Evolutionary conservation across 2,888 invertebrate species (phyloP).

Genomic region (Gortyna flavago): DNA sequence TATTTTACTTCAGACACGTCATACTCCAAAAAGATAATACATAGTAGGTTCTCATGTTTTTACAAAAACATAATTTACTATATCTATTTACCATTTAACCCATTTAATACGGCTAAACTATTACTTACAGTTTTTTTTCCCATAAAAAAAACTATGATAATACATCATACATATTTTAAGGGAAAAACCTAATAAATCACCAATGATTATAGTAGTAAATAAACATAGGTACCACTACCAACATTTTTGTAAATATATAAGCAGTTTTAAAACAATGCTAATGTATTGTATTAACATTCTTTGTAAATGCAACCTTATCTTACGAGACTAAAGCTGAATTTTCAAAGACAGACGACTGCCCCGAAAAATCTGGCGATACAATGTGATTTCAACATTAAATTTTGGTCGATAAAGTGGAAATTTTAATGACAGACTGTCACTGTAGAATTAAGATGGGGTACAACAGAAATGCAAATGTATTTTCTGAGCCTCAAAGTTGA

Average conservation of each 20-base stretch:
- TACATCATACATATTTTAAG: not conserved
- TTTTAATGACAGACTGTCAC: not conserved
- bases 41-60: not conserved
- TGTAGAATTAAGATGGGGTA: not conserved
- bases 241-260: constrained; percentile 40
- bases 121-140: not conserved
- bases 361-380: constrained; percentile 3
- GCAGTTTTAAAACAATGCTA: constrained; percentile 24
- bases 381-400: not conserved
- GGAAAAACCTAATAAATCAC: constrained; percentile 4
- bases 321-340: not conserved
- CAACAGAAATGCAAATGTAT: not conserved
- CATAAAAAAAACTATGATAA: not conserved
- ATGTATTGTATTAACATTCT: not conserved
- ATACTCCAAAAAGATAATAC: constrained; percentile 2
- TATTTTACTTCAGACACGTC: not conserved
- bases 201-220: constrained; percentile 20
- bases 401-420: accelerated
- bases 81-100: not conserved
- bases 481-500: accelerated
- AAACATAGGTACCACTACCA: constrained; percentile 10
- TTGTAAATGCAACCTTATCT: not conserved
- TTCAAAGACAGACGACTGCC: not conserved
- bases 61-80: not conserved
- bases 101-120: constrained; percentile 5